Conservation (phyloP, 2,113 vertebrate genomes). For the Craseonycteris thonglongyai region DNA sequence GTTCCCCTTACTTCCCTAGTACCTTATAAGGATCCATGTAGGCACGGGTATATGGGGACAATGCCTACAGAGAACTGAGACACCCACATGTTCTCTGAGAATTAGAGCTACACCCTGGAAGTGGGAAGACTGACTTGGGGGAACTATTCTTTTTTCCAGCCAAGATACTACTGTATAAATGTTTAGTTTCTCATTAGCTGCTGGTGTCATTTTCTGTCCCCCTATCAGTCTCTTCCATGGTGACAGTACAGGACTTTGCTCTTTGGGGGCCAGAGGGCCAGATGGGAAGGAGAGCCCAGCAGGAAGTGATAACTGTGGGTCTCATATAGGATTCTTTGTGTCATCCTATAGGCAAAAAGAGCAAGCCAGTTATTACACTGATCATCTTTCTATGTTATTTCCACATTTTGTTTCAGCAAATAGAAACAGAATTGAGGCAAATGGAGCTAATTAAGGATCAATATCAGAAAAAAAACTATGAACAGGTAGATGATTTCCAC, state of each 20-base stretch:
- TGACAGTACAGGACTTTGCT: neutral
- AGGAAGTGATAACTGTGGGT: neutral
- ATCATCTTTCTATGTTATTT: neutral
- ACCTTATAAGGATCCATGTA: neutral
- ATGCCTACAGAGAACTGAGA: neutral
- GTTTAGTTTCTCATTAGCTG: neutral
- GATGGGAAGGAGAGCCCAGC: neutral
- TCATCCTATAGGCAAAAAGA: neutral
- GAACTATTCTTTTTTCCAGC: neutral
- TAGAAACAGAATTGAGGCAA: conserved; percentile 72
- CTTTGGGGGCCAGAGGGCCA: neutral
- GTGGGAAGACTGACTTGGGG: neutral
- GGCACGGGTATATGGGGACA: neutral
- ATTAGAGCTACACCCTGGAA: neutral
- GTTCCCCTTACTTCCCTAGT: neutral
- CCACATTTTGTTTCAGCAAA: conserved; percentile 69
- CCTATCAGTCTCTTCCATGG: neutral
- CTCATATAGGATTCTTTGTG: neutral
- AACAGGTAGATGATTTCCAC: conserved; percentile 69
- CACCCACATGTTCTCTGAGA: neutral
- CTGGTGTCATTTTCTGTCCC: neutral
- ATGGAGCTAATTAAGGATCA: conserved; percentile 76
- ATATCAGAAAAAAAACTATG: conserved; percentile 77
- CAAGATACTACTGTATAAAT: neutral
- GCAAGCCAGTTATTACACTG: neutral